These are phyloP conservation scores for Anolis apletophallus DNA, from an alignment of 2,797 vertebrate genomes.

Conservation along the genomic window DNA sequence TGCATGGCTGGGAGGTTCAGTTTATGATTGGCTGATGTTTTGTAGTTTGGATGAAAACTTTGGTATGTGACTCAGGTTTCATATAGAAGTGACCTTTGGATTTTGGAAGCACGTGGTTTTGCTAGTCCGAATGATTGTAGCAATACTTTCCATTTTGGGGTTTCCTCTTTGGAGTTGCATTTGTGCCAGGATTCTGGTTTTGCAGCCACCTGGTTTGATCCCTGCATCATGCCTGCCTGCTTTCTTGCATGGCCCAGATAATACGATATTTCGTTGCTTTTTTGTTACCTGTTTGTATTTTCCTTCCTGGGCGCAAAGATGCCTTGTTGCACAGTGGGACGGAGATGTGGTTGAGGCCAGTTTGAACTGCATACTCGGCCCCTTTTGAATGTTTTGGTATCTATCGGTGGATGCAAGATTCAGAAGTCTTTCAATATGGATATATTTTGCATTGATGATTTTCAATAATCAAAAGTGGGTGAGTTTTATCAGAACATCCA, in stretches of 20 bases:
- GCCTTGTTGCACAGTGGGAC: no score
- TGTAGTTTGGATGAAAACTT: not conserved
- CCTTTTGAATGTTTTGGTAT: no score
- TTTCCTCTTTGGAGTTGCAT: not conserved
- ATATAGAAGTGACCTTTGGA: no score
- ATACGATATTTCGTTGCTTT: no score
- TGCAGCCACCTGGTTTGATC: accelerated
- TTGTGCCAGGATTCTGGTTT: not conserved
- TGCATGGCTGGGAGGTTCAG: not conserved
- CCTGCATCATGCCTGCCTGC: not conserved
- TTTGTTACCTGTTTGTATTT: no score
- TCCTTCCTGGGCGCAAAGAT: not conserved
- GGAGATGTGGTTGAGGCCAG: no score
- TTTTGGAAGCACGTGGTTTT: not conserved
- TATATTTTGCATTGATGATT: not conserved
- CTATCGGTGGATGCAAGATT: no score
- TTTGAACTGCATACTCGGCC: not conserved
- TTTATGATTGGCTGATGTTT: accelerated
- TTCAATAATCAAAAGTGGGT: not conserved
- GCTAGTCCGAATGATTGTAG: no score
- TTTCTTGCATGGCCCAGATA: no score
- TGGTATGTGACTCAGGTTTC: not conserved
- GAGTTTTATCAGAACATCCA: not conserved
- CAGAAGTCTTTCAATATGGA: no score
- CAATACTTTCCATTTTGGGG: no score